phyloP scores from a whole-genome alignment of 2,888 invertebrate species.

The Tillus elongatus region DNA sequence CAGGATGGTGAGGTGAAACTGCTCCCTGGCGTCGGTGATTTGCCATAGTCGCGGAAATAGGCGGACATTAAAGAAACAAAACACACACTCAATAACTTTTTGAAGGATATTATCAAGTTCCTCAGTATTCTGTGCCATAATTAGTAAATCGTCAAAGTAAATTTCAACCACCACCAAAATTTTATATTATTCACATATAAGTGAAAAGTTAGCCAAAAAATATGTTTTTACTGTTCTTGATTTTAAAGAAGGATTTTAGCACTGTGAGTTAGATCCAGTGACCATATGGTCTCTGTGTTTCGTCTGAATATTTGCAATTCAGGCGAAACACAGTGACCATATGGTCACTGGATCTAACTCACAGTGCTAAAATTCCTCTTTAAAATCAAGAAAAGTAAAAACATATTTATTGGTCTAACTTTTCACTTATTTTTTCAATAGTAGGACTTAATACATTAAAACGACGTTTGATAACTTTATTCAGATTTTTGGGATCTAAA shows the following conservation, averaged over 20 bases:
- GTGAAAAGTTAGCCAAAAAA: constrained; percentile 25
- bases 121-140: constrained; percentile 14
- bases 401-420: constrained; percentile 18
- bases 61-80: too few relatives aligned
- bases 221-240: constrained; percentile 24
- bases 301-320: constrained; percentile 29
- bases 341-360: constrained; percentile 23
- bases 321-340: constrained; percentile 19
- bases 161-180: constrained; percentile 31
- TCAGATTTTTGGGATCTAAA: constrained; percentile 27
- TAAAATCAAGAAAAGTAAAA: constrained; percentile 26
- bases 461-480: constrained; percentile 18
- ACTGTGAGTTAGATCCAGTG: constrained; percentile 24
- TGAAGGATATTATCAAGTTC: constrained; percentile 24
- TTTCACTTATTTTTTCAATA: constrained; percentile 20
- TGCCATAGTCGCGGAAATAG: too few relatives aligned
- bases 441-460: constrained; percentile 20
- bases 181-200: constrained; percentile 28
- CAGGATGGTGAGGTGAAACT: too few relatives aligned
- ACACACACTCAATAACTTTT: too few relatives aligned
- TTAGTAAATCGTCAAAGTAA: constrained; percentile 30
- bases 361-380: constrained; percentile 31
- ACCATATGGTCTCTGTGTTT: constrained; percentile 17
- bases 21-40: too few relatives aligned
- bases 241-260: constrained; percentile 30